phyloP scores from a whole-genome alignment of 2,888 invertebrate species.

The Campoletis raptor region DNA sequence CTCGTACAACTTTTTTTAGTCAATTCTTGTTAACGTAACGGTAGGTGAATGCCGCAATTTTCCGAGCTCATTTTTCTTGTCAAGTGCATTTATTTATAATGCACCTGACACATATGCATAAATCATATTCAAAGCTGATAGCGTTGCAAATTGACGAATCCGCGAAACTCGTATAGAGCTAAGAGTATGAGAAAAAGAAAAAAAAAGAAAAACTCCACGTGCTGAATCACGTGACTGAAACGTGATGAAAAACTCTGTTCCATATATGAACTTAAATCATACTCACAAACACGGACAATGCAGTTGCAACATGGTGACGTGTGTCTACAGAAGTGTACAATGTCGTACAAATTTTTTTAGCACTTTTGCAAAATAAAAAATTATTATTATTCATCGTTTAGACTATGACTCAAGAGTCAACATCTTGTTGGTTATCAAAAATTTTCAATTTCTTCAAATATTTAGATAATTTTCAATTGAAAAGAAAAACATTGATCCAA shows the following conservation, averaged over 20 bases:
- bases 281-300: neutral
- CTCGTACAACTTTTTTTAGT: neutral
- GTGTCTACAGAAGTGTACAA: neutral
- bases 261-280: neutral
- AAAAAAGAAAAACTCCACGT: conserved; percentile 5
- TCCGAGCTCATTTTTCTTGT: neutral
- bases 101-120: conserved; percentile 4
- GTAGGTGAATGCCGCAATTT: neutral
- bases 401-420: neutral
- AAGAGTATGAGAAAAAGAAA: neutral
- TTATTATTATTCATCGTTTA: neutral
- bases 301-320: neutral
- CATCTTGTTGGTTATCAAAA: neutral
- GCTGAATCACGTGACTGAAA: conserved; percentile 32
- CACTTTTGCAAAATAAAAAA: neutral
- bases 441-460: neutral
- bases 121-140: conserved; percentile 18
- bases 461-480: neutral
- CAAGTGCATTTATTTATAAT: conserved; percentile 7
- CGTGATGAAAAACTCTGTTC: conserved; percentile 31
- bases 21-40: neutral
- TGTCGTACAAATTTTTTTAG: neutral
- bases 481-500: neutral
- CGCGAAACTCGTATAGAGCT: conserved; percentile 2
- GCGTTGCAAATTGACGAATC: conserved; percentile 6